phyloP scores from a whole-genome alignment of 2,797 vertebrate genomes.

The Schizopygopsis malacanthus region DNA sequence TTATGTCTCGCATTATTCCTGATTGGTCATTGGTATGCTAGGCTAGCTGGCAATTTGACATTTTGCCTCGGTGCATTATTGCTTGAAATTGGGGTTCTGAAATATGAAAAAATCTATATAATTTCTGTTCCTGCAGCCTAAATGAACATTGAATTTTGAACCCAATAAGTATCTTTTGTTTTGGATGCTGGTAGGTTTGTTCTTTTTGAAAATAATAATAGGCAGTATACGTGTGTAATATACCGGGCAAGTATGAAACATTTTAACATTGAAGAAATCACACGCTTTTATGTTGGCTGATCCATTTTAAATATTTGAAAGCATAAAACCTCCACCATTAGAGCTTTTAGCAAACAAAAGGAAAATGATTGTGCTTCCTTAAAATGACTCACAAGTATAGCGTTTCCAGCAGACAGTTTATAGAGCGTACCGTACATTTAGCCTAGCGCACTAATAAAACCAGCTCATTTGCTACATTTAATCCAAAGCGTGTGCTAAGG shows the following conservation, averaged over 20 bases:
- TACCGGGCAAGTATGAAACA: neutral
- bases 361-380: neutral
- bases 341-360: constrained; percentile 6
- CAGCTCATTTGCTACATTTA: neutral
- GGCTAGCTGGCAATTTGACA: neutral
- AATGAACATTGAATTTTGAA: constrained; percentile 2
- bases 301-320: neutral
- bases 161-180: constrained; percentile 22
- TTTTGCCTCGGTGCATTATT: constrained; percentile 11
- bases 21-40: constrained; percentile 58
- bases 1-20: constrained; percentile 49
- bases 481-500: neutral
- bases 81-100: constrained; percentile 23
- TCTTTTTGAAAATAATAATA: neutral
- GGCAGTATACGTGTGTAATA: neutral
- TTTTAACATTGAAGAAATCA: neutral
- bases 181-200: neutral
- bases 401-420: neutral
- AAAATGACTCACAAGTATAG: neutral
- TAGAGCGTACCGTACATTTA: neutral
- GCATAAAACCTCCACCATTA: neutral
- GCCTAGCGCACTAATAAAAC: neutral
- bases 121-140: neutral
- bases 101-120: neutral
- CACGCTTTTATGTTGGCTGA: neutral